A percentile compares a stretch with the other conserved stretches of the same genome.
phyloP scores from a whole-genome alignment of 2,113 vertebrate genomes.

The Sarotherodon lohbergeri region DNA sequence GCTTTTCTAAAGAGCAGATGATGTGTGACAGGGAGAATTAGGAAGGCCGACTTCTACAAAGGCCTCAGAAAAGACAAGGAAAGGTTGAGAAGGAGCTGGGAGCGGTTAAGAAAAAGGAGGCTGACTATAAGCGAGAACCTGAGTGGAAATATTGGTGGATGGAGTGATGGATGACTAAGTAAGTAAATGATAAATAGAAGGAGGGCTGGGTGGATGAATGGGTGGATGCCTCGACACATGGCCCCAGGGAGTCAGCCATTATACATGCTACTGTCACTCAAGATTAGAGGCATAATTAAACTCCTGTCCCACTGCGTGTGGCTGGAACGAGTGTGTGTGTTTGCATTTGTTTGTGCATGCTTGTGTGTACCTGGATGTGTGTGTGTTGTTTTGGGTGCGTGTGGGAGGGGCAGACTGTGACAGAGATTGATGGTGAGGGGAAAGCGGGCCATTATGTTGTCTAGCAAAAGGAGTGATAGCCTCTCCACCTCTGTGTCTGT shows the following conservation, averaged over 20 bases:
- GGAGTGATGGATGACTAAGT: constrained; percentile 8
- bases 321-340: background rate
- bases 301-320: constrained; percentile 36
- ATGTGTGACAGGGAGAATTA: constrained; percentile 14
- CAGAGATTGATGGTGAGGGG: constrained; percentile 65
- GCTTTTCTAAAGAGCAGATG: constrained; percentile 6
- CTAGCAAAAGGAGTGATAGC: constrained; percentile 58
- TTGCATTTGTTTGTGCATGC: constrained; percentile 1
- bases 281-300: constrained; percentile 71
- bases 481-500: constrained; percentile 57
- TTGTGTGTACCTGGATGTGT: background rate
- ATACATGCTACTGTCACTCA: constrained; percentile 68
- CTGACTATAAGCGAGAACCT: background rate
- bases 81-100: background rate
- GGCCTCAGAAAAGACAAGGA: background rate
- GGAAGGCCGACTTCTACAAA: background rate
- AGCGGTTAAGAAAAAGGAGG: background rate
- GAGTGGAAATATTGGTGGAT: background rate
- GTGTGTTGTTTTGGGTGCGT: constrained; percentile 18
- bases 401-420: constrained; percentile 52
- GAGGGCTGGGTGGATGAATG: constrained; percentile 29
- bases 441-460: constrained; percentile 59
- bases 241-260: constrained; percentile 60
- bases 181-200: constrained; percentile 47
- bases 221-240: constrained; percentile 52